Evolutionary conservation across 2,888 invertebrate species (phyloP), one percentile per base, ranked within the genome.

Genomic region (Ethmia dodecea): DNA sequence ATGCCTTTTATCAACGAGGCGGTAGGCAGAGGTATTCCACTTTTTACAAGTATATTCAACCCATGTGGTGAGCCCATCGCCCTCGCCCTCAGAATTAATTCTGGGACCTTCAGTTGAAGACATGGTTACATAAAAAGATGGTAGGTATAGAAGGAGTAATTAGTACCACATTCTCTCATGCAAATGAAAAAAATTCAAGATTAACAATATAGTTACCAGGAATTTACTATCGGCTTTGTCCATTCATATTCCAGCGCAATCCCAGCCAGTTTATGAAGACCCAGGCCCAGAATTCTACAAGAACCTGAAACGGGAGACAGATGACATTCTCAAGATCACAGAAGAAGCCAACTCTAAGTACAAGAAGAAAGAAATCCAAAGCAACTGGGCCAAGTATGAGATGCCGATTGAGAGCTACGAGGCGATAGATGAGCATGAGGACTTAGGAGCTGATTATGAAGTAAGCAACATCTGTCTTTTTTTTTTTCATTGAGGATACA

Each of bases 381-480:
- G 84, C 40, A 87, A 86, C 42, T 86, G 86, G 87, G 60, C 75
- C 3, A 86, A 86, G 42, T 86, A 84, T 73, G 87, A 87, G 47
- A 65, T 86, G 62, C 83, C 83, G 0, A 72, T 84, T 42, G 79
- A 81, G 28, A 80, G 60, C 40, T 86, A 86, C 47, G 84, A 86
- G 24, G 77, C 79, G 36, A 64, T 80, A 38, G 79, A 84, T 41
- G 78, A 81, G 33, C 73, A 77, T 31, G 80, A 83, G 33, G 70
- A 70, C 36, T 44, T 76, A 38, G 86, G 86, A n/a, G 86, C 86
- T 13, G 81, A 86, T 51, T 86, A 81, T 70, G 81, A 84, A 67
- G 86, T 84, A 12, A 10, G 26, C 10, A 26, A n/a, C n/a, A n/a
- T 8, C 5, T 18, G 8, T 5, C 18, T 8, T 5, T 18, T 18